phyloP scores from a whole-genome alignment of 2,888 invertebrate species.

The Epistrophe grossulariae region DNA sequence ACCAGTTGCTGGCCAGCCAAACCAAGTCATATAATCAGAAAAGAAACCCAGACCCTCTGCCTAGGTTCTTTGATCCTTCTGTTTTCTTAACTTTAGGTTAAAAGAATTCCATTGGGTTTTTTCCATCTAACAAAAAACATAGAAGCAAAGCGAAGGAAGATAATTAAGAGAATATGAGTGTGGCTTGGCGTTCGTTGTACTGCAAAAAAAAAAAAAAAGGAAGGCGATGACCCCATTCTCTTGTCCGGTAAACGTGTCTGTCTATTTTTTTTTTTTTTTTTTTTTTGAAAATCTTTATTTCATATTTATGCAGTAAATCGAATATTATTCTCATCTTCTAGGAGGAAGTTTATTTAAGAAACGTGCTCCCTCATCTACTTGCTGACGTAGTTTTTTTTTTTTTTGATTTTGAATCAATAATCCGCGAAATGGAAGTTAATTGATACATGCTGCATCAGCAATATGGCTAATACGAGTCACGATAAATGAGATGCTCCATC shows the following conservation, averaged over 20 bases:
- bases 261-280: conserved; percentile 29
- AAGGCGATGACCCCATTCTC: conserved; percentile 33
- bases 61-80: conserved; percentile 28
- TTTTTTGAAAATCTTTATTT: neutral
- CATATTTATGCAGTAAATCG: conserved; percentile 15
- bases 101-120: conserved; percentile 25
- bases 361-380: conserved; percentile 41
- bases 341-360: conserved; percentile 61
- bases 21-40: conserved; percentile 7
- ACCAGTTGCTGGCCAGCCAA: conserved; percentile 42
- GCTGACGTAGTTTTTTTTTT: conserved; percentile 44
- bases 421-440: conserved; percentile 10
- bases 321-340: conserved; percentile 9
- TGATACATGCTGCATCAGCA: conserved; percentile 45
- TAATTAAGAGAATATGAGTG: conserved; percentile 43
- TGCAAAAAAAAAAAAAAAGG: too few species aligned
- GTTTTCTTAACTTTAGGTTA: neutral
- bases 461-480: conserved; percentile 13
- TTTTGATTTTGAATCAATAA: conserved; percentile 12
- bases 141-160: conserved; percentile 31
- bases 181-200: neutral
- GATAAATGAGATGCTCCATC: conserved; percentile 3
- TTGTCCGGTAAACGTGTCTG: conserved; percentile 28
- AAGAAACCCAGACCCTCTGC: conserved; percentile 15
- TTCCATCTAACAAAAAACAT: conserved; percentile 9